Percentiles rank a stretch among this genome's conserved stretches.
phyloP scores from a whole-genome alignment of 1,140 invertebrate species.

The Oedothorax gibbosus region DNA sequence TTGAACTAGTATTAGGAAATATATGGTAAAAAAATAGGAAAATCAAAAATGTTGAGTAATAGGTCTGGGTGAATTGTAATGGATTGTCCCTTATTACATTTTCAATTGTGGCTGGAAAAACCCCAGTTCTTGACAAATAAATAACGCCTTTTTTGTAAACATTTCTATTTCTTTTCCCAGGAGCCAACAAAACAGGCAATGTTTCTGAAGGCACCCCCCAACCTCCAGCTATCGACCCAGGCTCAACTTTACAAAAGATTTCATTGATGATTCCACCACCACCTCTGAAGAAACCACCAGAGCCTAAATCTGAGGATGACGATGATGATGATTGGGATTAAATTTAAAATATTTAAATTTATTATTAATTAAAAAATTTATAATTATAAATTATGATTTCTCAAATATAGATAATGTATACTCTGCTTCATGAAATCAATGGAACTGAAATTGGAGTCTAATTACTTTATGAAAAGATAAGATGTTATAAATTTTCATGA shows the following conservation, averaged over 20 bases:
- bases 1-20: no score
- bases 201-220: neutral
- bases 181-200: constrained; percentile 38
- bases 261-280: constrained; percentile 79
- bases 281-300: constrained; percentile 64
- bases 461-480: neutral
- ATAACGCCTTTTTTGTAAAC: no score
- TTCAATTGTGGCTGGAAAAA: no score
- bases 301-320: constrained; percentile 61
- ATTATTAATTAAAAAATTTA: neutral
- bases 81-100: no score
- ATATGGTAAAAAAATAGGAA: no score
- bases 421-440: no score
- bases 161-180: constrained; percentile 15
- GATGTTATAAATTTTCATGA: neutral
- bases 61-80: no score
- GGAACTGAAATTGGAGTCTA: no score
- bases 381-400: neutral
- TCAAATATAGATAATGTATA: no score
- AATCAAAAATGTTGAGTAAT: no score
- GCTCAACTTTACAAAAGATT: constrained; percentile 67
- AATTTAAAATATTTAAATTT: constrained; percentile 17
- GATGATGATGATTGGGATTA: constrained; percentile 67
- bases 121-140: no score
- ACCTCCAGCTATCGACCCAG: constrained; percentile 31